These are phyloP conservation scores for Drosophila sechellia DNA, from an alignment of 1,140 invertebrate species.

Conservation along the genomic window DNA sequence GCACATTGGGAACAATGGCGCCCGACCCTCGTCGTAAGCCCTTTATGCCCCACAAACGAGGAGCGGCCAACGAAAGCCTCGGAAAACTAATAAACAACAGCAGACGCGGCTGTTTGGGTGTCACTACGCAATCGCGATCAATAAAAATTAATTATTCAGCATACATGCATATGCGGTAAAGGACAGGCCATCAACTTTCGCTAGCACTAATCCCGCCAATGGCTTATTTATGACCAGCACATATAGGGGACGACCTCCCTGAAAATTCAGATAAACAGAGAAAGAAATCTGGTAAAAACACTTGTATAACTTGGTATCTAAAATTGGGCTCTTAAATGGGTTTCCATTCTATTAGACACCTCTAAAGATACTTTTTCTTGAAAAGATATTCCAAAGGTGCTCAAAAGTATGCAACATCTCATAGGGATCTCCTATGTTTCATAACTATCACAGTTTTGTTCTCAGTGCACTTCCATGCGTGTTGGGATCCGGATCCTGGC, in stretches of 20 bases:
- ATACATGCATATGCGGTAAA: slow-evolving; percentile 38
- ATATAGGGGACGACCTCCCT: slow-evolving; percentile 1
- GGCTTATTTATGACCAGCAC: slow-evolving; percentile 55
- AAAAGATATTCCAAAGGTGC: too few species aligned
- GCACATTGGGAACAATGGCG: slow-evolving; percentile 64
- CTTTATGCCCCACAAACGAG: slow-evolving; percentile 53
- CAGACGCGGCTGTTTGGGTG: slow-evolving; percentile 9
- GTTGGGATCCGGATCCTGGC: slow-evolving; percentile 7
- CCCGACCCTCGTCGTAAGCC: slow-evolving; percentile 38
- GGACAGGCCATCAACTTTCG: slow-evolving; percentile 65
- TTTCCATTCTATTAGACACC: too few species aligned
- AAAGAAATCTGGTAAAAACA: background rate
- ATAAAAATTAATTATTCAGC: slow-evolving; percentile 83
- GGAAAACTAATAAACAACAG: slow-evolving; percentile 74
- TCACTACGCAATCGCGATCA: slow-evolving; percentile 62
- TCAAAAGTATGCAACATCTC: background rate
- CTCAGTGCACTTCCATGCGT: slow-evolving; percentile 7
- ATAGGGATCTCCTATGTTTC: background rate
- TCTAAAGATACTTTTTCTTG: too few species aligned
- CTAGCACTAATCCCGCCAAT: slow-evolving; percentile 59
- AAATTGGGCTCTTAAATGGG: too few species aligned
- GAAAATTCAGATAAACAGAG: background rate
- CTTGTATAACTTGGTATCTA: background rate
- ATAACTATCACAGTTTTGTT: background rate
- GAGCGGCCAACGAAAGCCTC: slow-evolving; percentile 51